phyloP scores from a whole-genome alignment of 2,797 vertebrate genomes.

The Benthosema pterotum region DNA sequence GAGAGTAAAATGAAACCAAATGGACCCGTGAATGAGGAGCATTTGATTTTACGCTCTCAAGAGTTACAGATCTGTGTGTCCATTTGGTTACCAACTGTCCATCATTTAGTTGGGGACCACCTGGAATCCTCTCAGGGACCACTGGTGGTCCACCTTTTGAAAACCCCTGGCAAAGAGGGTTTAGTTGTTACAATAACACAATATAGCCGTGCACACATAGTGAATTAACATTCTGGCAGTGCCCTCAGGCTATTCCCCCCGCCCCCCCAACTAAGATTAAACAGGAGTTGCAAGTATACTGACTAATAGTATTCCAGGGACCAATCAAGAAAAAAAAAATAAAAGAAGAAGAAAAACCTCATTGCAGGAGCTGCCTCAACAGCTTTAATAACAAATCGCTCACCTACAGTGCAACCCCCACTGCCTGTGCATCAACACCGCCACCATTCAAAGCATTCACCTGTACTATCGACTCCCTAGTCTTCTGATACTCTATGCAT shows the following conservation, averaged over 20 bases:
- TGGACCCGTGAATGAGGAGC: too few species aligned
- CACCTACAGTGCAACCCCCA: neutral
- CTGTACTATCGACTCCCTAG: conserved; percentile 19
- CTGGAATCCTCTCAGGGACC: too few species aligned
- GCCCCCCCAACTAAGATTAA: conserved; percentile 17
- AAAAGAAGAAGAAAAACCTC: neutral
- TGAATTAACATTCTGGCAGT: conserved; percentile 13
- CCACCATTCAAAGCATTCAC: conserved; percentile 81
- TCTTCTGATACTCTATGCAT: conserved; percentile 44
- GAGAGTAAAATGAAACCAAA: too few species aligned
- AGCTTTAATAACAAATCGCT: conserved; percentile 5
- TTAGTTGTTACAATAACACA: conserved; percentile 28
- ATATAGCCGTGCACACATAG: conserved; percentile 17
- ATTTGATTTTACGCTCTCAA: too few species aligned
- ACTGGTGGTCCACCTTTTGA: too few species aligned
- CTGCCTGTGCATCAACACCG: conserved; percentile 18
- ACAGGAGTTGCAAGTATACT: conserved; percentile 19
- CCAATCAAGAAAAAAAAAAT: neutral
- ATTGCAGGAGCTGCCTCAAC: conserved; percentile 27
- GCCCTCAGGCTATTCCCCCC: conserved; percentile 6
- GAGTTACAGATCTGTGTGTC: too few species aligned
- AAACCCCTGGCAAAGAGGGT: conserved; percentile 29
- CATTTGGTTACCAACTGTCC: too few species aligned
- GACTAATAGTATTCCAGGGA: conserved; percentile 28
- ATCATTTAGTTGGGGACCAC: too few species aligned